A percentile compares a stretch with the other conserved stretches of the same genome.
phyloP scores from a whole-genome alignment of 2,797 vertebrate species.

The Pseudochromis fuscus region DNA sequence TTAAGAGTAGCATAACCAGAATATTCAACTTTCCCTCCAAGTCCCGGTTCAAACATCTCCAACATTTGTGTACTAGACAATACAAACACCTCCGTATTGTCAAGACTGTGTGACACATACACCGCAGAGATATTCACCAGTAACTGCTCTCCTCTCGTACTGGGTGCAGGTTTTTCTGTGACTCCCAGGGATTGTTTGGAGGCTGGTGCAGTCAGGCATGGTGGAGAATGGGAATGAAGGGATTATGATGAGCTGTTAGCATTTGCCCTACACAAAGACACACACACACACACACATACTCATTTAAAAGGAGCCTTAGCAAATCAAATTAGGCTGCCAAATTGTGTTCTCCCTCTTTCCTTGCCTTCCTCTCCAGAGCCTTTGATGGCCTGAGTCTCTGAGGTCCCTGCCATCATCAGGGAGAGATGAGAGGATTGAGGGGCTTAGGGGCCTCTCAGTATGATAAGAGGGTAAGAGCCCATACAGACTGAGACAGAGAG shows the following conservation, averaged over 20 bases:
- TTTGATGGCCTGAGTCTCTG: slow-evolving; percentile 57
- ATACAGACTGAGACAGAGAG: slow-evolving; percentile 42
- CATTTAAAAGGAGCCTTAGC: slow-evolving; percentile 37
- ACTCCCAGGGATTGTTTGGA: slow-evolving; percentile 47
- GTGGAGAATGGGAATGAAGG: slow-evolving; percentile 77
- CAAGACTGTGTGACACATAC: background rate
- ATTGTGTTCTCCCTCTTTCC: slow-evolving; percentile 39
- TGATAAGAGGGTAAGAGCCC: slow-evolving; percentile 51
- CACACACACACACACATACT: slow-evolving; percentile 32
- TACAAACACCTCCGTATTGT: too few relatives aligned
- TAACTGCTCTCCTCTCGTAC: slow-evolving; percentile 11
- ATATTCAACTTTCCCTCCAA: too few relatives aligned
- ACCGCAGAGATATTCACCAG: background rate
- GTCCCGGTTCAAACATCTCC: too few relatives aligned
- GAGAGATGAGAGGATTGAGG: slow-evolving; percentile 65
- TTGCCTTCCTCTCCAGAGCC: slow-evolving; percentile 23
- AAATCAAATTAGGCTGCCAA: slow-evolving; percentile 63
- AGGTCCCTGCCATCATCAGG: slow-evolving; percentile 53
- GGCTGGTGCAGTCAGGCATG: slow-evolving; percentile 70
- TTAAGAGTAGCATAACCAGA: too few relatives aligned
- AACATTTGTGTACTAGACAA: too few relatives aligned
- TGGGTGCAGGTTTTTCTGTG: slow-evolving; percentile 25
- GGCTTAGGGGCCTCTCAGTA: slow-evolving; percentile 51
- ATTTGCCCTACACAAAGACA: slow-evolving; percentile 54
- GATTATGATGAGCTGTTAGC: slow-evolving; percentile 76